Evolutionary conservation across 2,797 vertebrate species (phyloP), one percentile per base, ranked within the genome.

Genomic region (Enteromius paludinosus): DNA sequence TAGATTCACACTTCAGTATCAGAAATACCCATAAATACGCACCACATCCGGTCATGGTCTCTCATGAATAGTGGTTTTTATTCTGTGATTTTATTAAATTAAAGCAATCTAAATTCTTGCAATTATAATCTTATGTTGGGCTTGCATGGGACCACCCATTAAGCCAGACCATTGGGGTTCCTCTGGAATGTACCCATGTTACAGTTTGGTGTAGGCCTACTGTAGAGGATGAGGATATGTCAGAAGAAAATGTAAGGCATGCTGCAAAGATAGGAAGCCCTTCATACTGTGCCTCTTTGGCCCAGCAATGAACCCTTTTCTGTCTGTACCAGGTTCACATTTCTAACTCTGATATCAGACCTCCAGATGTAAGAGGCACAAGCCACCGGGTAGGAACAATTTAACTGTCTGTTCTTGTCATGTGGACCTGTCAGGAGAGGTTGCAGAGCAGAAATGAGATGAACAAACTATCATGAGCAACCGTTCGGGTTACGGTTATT

Each of bases 351-450:
- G 94, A 93, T 94, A 95, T 93, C 92, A 92, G 92, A 95, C 88
- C 94, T 92, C 76, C 86, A 88, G 86, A 92, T 92, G 91, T 91
- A 91, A 84, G 89, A 90, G 90, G 89, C 86, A 87, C 92, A 93
- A 93, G 90, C 93, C 93, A 92, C 88, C 93, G 93, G 90, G 91
- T 92, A 94, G 89, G 93, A 95, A 95, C 93, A 95, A 95, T 95
- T 92, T 91, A 92, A 93, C 89, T 92, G 93, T 93, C 93, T 93
- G 92, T 95, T 94, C 93, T 76, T 86, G 25, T 43, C 87, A 86
- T 71, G 87, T 88, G 86, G 88, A 20, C 38, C 85, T 90, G 92
- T 91, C 92, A 92, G 86, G 73, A 79, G 73, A 78, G 68, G 69
- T 68, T 65, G 68, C 62, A 59, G 75, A 43, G 64, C 70, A 78